Base-by-base conservation (phyloP, 2,888 invertebrate genomes). In the Itoplectis maculator region DNA sequence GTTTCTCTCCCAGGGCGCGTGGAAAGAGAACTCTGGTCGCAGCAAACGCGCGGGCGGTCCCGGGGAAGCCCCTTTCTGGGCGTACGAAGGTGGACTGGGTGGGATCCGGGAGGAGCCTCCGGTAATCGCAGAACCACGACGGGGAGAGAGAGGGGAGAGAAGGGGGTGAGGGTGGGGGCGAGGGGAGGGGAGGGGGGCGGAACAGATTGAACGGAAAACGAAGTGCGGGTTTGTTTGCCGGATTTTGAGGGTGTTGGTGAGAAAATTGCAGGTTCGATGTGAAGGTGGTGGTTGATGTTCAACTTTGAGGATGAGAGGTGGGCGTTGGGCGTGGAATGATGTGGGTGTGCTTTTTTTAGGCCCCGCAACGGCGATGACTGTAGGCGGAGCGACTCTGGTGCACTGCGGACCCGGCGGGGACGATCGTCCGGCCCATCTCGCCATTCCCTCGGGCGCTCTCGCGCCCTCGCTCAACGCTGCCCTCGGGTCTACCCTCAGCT, bases 301-400 rank as follows among this genome's bases (percentile, higher is more conserved):
- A n/a, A n/a, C n/a, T n/a, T n/a, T n/a, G n/a, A n/a, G n/a, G n/a
- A n/a, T n/a, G n/a, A n/a, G n/a, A n/a, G n/a, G n/a, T n/a, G n/a
- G n/a, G n/a, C n/a, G n/a, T n/a, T n/a, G 72, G 72, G 72, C 59
- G 59, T 56, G 18, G 11, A 11, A 29, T 20, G 45, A 73, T 35
- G 37, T 61, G 9, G 72, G 72, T 35, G 72, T 73, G 29, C 0
- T n/a, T 15, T 29, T 61, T 61, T 73, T 94, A 94, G 95, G 95
- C 93, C 93, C 94, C 91, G 94, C 95, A 92, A 95, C 95, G 94
- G 94, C 94, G 94, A 95, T 95, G 94, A 94, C 95, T 93, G 94
- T 95, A 93, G 95, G 95, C 94, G 95, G 94, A 88, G 93, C 94
- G 75, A 94, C 95, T 87, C 93, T 95, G 91, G 93, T 95, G 91